Percentiles rank a stretch among this genome's conserved stretches.
Evolutionary conservation across 2,888 invertebrate genomes (phyloP).

Genomic region (Hypsopygia costalis): DNA sequence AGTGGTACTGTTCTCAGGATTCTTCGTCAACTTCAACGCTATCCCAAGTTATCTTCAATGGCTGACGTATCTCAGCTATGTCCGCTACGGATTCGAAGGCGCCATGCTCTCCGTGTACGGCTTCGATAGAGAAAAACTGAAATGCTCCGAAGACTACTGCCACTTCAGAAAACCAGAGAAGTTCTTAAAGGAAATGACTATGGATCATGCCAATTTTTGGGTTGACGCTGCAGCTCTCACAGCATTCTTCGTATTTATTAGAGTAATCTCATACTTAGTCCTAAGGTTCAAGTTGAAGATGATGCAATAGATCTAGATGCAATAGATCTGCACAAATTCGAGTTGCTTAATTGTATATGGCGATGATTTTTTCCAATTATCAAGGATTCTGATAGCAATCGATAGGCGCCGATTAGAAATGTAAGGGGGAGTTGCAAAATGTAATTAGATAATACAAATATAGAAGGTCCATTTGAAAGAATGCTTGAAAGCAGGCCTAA

Average conservation of each 20-base stretch:
- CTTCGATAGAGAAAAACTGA: constrained; percentile 88
- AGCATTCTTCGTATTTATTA: constrained; percentile 88
- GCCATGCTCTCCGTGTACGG: constrained; percentile 96
- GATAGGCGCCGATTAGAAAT: constrained; percentile 2
- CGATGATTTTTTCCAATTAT: constrained; percentile 25
- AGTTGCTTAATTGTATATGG: constrained; percentile 10
- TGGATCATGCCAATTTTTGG: constrained; percentile 89
- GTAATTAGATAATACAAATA: no score
- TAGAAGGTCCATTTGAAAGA: no score
- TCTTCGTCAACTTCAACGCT: constrained; percentile 95
- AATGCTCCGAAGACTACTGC: constrained; percentile 91
- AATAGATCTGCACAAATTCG: constrained; percentile 41
- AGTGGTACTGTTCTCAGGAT: constrained; percentile 95
- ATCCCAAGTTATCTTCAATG: constrained; percentile 94
- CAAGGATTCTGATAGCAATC: constrained; percentile 29
- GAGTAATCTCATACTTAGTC: constrained; percentile 90
- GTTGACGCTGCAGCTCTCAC: constrained; percentile 91
- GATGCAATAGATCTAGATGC: constrained; percentile 64
- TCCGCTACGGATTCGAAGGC: constrained; percentile 94
- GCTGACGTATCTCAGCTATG: constrained; percentile 94
- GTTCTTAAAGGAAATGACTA: constrained; percentile 92
- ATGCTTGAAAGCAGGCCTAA: no score
- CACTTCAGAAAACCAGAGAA: constrained; percentile 90
- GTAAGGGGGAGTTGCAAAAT: not conserved
- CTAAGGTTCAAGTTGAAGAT: constrained; percentile 88